Percentiles rank a stretch among this genome's conserved stretches.
Conservation (phyloP, 2,113 vertebrate genomes). For the Myiozetetes cayanensis region DNA sequence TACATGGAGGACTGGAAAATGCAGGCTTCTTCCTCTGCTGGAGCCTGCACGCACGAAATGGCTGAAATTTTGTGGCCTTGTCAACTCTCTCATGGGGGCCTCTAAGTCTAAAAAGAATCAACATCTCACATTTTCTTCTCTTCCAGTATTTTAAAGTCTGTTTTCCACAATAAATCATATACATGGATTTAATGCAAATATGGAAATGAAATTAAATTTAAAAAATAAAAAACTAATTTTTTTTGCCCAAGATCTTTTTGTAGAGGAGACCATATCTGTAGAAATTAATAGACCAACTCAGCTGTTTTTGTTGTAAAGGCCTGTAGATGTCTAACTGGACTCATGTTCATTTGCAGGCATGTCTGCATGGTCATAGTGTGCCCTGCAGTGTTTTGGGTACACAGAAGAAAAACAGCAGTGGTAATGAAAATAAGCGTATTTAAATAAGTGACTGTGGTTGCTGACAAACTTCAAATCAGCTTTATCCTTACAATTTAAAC, state of each 20-base stretch:
- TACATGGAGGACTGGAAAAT: not conserved
- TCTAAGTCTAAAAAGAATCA: not conserved
- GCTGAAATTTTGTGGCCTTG: not conserved
- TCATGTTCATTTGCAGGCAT: not conserved
- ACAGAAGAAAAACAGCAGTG: not conserved
- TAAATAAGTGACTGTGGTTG: not conserved
- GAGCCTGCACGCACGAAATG: not conserved
- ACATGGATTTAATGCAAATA: not conserved
- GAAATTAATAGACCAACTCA: not conserved
- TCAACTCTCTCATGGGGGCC: rapidly evolving
- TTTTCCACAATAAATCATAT: not conserved
- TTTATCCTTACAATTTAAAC: not conserved
- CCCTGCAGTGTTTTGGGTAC: not conserved
- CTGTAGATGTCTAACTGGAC: not conserved
- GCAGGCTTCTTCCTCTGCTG: not conserved
- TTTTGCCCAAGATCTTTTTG: not conserved
- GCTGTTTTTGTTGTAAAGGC: not conserved
- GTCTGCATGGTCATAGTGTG: not conserved
- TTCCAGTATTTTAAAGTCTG: not conserved
- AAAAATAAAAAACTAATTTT: not conserved
- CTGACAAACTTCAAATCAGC: not conserved
- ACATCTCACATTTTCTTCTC: not conserved
- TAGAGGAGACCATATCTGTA: not conserved
- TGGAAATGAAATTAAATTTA: not conserved
- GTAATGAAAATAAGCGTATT: not conserved